phyloP scores from a whole-genome alignment of 2,888 invertebrate species.

The Limnephilus auricula region DNA sequence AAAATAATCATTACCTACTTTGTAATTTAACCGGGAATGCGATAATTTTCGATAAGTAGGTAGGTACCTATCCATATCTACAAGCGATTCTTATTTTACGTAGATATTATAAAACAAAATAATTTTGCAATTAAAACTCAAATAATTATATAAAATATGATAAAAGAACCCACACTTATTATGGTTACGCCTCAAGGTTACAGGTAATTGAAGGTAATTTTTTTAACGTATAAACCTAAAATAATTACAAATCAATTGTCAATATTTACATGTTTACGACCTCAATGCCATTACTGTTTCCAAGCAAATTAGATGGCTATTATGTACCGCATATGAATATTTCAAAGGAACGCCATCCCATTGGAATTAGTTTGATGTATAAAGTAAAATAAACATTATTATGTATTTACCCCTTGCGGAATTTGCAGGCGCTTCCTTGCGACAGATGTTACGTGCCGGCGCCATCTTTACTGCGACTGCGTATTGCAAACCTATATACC shows the following conservation, averaged over 20 bases:
- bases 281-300: background rate
- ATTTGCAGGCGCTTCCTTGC: constrained; percentile 25
- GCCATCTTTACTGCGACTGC: constrained; percentile 49
- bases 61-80: no score
- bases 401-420: constrained; percentile 32
- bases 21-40: no score
- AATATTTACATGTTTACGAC: constrained; percentile 25
- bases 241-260: background rate
- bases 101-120: no score
- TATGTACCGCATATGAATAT: no score
- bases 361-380: background rate
- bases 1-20: no score
- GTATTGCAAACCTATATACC: constrained; percentile 10
- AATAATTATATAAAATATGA: background rate
- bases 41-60: no score
- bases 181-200: background rate
- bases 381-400: background rate
- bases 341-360: background rate
- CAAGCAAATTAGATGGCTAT: no score
- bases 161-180: background rate
- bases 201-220: background rate
- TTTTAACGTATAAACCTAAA: constrained; percentile 24
- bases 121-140: background rate
- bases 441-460: constrained; percentile 43
- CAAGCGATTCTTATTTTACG: background rate